Evolutionary conservation across 2,113 vertebrate species (phyloP).

Genomic region (Pachycephala philippinensis): DNA sequence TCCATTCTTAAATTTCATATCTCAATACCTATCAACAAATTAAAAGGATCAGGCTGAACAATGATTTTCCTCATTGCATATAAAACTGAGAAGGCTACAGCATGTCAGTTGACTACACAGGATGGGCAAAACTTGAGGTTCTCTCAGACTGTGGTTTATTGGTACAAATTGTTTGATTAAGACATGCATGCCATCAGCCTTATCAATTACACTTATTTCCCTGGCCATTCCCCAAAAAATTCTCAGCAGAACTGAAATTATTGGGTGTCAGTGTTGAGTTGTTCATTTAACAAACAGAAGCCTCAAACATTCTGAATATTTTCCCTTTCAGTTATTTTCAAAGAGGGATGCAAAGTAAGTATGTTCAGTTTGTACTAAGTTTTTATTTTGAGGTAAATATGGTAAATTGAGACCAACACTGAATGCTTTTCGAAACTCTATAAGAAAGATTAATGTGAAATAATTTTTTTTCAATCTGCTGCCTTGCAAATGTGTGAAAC

Average conservation of each 20-base stretch:
- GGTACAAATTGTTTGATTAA: neutral
- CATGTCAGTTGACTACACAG: fast-evolving
- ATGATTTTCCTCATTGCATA: neutral
- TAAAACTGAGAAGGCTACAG: neutral
- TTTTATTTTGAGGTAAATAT: neutral
- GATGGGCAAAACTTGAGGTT: neutral
- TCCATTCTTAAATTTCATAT: neutral
- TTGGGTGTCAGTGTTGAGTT: neutral
- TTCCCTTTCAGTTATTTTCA: neutral
- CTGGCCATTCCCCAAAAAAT: neutral
- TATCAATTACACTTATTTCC: neutral
- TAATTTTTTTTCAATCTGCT: neutral
- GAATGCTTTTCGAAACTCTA: neutral
- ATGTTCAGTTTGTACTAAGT: neutral
- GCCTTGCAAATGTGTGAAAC: neutral
- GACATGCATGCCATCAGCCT: neutral
- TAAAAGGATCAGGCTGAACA: neutral
- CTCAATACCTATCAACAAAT: neutral
- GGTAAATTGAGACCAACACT: neutral
- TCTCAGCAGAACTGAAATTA: neutral
- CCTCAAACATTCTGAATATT: neutral
- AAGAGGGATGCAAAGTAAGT: neutral
- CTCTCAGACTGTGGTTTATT: neutral
- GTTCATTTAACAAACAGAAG: neutral
- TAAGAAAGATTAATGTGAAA: neutral